Conservation (phyloP, 1,140 invertebrate species). For the Brachionus sp. region DNA sequence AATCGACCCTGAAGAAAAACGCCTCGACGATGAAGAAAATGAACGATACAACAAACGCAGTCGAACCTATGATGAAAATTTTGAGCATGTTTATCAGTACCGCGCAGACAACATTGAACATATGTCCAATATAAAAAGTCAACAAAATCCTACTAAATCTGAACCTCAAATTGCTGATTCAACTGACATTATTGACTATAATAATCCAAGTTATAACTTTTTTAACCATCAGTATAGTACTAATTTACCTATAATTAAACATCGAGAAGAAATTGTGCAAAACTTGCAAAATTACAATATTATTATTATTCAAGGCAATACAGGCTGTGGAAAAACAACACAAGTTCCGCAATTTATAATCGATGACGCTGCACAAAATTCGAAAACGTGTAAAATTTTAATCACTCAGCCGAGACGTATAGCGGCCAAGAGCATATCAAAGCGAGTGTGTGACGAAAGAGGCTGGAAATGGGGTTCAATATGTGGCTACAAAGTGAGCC, state of each 20-base stretch:
- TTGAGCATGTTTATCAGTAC: background rate
- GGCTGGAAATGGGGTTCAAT: conserved; percentile 54
- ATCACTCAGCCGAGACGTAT: conserved; percentile 59
- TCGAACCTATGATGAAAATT: conserved; percentile 24
- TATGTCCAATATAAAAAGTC: background rate
- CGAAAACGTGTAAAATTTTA: conserved; percentile 49
- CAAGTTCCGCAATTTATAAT: conserved; percentile 59
- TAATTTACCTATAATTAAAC: background rate
- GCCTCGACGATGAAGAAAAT: background rate
- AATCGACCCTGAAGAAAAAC: background rate
- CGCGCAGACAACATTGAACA: background rate
- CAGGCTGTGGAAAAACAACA: conserved; percentile 58
- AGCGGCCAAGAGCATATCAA: conserved; percentile 56
- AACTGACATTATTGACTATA: background rate
- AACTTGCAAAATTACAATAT: background rate
- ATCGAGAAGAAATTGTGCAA: background rate
- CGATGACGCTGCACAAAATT: conserved; percentile 53
- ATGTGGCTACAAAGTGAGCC: conserved; percentile 58
- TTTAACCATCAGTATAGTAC: background rate
- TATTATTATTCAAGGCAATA: conserved; percentile 62
- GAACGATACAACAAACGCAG: background rate
- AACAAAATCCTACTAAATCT: background rate
- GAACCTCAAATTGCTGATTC: background rate
- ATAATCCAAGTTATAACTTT: background rate
- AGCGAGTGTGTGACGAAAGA: conserved; percentile 55